phyloP scores from a whole-genome alignment of 2,113 vertebrate genomes.

The Eurystomus gularis region DNA sequence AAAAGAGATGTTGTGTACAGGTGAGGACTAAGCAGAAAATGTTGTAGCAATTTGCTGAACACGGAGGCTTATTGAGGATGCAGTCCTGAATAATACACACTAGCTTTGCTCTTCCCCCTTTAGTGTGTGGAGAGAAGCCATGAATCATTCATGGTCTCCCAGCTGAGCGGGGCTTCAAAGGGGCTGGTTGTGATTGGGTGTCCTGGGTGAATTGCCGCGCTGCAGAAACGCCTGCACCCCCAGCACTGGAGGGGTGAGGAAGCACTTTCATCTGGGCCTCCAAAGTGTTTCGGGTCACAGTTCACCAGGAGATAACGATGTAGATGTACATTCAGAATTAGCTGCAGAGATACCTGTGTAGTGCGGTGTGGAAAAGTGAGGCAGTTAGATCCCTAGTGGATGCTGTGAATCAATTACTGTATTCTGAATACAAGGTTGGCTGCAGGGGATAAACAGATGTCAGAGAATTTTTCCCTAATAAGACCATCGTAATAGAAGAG shows the following conservation, averaged over 20 bases:
- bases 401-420: conserved; percentile 93
- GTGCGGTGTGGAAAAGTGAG: conserved; percentile 82
- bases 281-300: conserved; percentile 86
- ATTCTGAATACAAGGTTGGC: conserved; percentile 92
- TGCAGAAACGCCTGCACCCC: conserved; percentile 82
- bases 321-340: conserved; percentile 84
- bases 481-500: conserved; percentile 88
- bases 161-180: conserved; percentile 92
- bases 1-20: conserved; percentile 76
- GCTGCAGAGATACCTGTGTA: conserved; percentile 85
- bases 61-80: conserved; percentile 83
- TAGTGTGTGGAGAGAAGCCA: conserved; percentile 87
- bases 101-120: conserved; percentile 85
- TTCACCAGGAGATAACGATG: conserved; percentile 86
- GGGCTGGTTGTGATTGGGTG: conserved; percentile 87
- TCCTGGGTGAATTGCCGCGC: conserved; percentile 88
- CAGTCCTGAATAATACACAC: conserved; percentile 85
- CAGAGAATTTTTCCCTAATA: conserved; percentile 90
- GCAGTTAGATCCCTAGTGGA: conserved; percentile 86
- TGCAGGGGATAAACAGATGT: conserved; percentile 89
- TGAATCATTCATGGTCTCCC: conserved; percentile 94
- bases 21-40: conserved; percentile 82
- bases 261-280: conserved; percentile 85
- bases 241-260: conserved; percentile 84
- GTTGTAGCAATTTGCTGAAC: conserved; percentile 87